Conservation (phyloP, 1,140 invertebrate species). For the Pteromalus puparum region DNA sequence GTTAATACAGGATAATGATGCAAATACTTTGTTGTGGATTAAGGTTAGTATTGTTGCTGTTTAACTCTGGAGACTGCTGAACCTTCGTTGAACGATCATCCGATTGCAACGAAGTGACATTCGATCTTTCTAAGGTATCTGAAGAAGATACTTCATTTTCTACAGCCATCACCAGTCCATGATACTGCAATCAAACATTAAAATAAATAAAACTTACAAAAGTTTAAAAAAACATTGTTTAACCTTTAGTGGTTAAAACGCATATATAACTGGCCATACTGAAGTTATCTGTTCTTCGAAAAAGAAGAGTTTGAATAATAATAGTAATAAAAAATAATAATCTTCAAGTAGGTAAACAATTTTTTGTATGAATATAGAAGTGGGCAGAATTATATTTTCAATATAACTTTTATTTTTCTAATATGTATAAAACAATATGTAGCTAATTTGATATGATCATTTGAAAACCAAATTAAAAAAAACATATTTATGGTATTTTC, state of each 20-base stretch:
- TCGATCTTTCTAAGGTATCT: slow-evolving; percentile 61
- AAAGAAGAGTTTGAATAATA: background rate
- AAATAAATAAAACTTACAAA: slow-evolving; percentile 41
- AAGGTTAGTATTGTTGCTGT: slow-evolving; percentile 12
- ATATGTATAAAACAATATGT: slow-evolving; percentile 50
- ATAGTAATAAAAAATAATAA: too few species aligned
- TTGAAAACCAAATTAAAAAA: slow-evolving; percentile 17
- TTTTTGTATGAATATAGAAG: background rate
- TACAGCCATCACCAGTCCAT: slow-evolving; percentile 52
- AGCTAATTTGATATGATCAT: slow-evolving; percentile 35
- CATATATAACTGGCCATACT: slow-evolving; percentile 50
- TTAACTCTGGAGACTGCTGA: slow-evolving; percentile 8
- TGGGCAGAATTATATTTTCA: slow-evolving; percentile 17
- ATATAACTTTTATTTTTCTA: slow-evolving; percentile 43
- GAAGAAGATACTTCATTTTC: slow-evolving; percentile 58
- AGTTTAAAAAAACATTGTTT: slow-evolving; percentile 54
- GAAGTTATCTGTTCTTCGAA: slow-evolving; percentile 47
- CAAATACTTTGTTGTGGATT: slow-evolving; percentile 16
- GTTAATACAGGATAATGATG: background rate
- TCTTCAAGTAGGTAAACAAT: too few species aligned
- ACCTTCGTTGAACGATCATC: slow-evolving; percentile 48
- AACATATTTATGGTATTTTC: slow-evolving; percentile 8
- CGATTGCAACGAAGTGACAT: slow-evolving; percentile 58
- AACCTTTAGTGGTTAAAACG: slow-evolving; percentile 26
- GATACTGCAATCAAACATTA: background rate